Conservation (phyloP, 2,113 vertebrate genomes). For the Lagopus muta region DNA sequence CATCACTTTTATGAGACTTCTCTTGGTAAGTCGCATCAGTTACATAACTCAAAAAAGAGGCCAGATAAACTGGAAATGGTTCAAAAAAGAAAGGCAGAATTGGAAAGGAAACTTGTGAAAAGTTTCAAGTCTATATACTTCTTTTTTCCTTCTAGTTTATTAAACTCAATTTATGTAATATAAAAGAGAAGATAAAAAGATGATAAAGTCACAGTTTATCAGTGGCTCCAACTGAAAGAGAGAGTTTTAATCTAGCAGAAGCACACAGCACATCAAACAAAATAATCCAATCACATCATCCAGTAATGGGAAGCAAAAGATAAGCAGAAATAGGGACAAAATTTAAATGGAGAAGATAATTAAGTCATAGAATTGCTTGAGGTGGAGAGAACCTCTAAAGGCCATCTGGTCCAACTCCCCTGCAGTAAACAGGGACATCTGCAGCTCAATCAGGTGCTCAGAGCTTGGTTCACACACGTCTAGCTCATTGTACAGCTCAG, state of each 20-base stretch:
- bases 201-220: neutral
- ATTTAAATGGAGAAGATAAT: neutral
- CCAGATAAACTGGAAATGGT: neutral
- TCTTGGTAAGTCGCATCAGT: neutral
- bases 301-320: neutral
- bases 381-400: no score
- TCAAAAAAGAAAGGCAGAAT: neutral
- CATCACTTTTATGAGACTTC: neutral
- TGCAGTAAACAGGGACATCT: no score
- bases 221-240: neutral
- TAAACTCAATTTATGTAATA: neutral
- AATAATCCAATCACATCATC: neutral
- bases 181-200: neutral
- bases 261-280: neutral
- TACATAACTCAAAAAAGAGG: neutral
- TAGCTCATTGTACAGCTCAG: neutral
- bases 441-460: no score
- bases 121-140: neutral
- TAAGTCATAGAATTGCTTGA: no score
- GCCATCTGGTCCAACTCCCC: no score
- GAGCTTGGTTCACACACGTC: neutral
- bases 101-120: neutral
- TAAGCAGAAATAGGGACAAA: neutral
- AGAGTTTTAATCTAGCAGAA: neutral
- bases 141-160: neutral